Evolutionary conservation across 2,888 invertebrate genomes (phyloP).

Genomic region (Camptogramma bilineatum): DNA sequence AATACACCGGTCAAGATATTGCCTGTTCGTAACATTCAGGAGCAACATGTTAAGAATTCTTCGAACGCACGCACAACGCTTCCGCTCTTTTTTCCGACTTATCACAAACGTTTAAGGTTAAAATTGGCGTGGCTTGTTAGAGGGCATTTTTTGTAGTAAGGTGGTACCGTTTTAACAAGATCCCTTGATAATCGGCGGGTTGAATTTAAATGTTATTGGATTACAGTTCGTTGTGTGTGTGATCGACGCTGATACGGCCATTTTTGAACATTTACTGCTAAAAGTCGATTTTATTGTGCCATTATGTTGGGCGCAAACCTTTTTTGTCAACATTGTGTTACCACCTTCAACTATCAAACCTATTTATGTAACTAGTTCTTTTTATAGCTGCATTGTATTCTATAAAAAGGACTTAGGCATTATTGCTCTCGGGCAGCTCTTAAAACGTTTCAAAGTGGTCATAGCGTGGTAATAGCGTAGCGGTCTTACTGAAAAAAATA

Average conservation of each 20-base stretch:
- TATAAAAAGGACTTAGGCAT: no score
- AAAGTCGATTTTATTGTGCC: neutral
- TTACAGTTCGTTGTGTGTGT: constrained; percentile 17
- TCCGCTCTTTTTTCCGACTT: constrained; percentile 49
- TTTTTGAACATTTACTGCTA: neutral
- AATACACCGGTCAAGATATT: constrained; percentile 15
- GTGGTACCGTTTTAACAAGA: constrained; percentile 59
- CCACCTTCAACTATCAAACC: neutral
- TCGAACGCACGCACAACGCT: constrained; percentile 52
- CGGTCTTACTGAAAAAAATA: no score
- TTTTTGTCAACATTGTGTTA: neutral
- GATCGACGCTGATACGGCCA: constrained; percentile 1
- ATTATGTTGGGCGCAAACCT: neutral
- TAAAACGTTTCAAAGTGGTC: no score
- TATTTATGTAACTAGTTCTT: no score
- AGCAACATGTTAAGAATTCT: constrained; percentile 57
- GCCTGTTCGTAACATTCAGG: constrained; percentile 30
- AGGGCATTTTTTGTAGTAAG: constrained; percentile 41
- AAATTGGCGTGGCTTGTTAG: constrained; percentile 39
- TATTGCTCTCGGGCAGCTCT: no score
- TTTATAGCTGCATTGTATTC: no score
- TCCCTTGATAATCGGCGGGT: constrained; percentile 45
- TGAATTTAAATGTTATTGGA: constrained; percentile 46
- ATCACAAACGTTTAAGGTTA: constrained; percentile 42
- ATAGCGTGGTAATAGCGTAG: no score